These are phyloP conservation scores for Yponomeuta evonymella DNA, from an alignment of 2,888 invertebrate genomes.

Conservation along the genomic window DNA sequence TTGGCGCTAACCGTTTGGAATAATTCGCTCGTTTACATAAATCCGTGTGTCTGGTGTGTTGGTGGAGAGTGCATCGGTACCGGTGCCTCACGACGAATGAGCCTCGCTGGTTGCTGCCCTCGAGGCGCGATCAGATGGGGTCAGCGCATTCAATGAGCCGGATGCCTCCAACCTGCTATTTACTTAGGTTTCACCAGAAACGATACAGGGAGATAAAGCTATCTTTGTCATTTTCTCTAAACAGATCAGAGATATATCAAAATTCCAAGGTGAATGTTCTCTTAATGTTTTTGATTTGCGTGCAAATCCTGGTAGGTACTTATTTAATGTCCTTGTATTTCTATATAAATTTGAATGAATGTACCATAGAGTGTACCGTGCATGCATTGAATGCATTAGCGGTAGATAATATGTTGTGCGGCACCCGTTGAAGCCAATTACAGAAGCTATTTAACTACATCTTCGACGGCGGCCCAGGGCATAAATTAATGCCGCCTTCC, in stretches of 20 bases:
- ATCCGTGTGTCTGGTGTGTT: constrained; percentile 8
- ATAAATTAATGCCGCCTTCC: constrained; percentile 42
- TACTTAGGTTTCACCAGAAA: constrained; percentile 65
- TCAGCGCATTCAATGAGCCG: constrained; percentile 74
- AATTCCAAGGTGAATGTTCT: not conserved
- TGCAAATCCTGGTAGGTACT: not conserved
- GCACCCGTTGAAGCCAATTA: constrained; percentile 36
- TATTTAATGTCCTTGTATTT: not conserved
- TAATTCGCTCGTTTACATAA: constrained; percentile 17
- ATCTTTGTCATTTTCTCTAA: constrained; percentile 29
- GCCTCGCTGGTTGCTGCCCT: constrained; percentile 42
- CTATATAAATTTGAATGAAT: not conserved
- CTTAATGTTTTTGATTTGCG: not conserved
- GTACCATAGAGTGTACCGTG: not conserved
- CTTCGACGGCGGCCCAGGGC: constrained; percentile 32
- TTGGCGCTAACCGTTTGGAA: constrained; percentile 14
- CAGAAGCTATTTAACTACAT: constrained; percentile 38
- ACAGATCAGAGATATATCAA: not conserved
- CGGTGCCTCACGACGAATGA: constrained; percentile 35
- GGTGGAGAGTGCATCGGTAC: constrained; percentile 14
- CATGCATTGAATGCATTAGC: constrained; percentile 14
- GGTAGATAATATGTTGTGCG: constrained; percentile 16
- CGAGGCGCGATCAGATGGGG: constrained; percentile 70
- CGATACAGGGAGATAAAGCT: constrained; percentile 57
- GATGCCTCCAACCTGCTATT: constrained; percentile 72